phyloP scores from a whole-genome alignment of 92 coral and sea anemone species.

The Palythoa grandiflora region DNA sequence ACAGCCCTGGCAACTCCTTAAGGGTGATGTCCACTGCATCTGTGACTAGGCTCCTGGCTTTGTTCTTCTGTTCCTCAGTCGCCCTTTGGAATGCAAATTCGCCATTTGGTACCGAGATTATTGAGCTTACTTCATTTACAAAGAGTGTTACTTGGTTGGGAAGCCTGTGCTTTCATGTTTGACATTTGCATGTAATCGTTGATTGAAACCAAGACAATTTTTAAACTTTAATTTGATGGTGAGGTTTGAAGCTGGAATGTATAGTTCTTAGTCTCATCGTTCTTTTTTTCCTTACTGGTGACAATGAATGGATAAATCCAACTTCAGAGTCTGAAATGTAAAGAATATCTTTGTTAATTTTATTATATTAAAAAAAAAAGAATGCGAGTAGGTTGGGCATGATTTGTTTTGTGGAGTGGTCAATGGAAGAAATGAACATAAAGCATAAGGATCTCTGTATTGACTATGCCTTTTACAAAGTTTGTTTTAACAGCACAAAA shows the following conservation, averaged over 20 bases:
- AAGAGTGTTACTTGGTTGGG: slow-evolving; percentile 21
- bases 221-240: slow-evolving; percentile 5
- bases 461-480: slow-evolving; percentile 21
- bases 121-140: slow-evolving; percentile 17
- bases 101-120: background rate
- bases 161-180: slow-evolving; percentile 39
- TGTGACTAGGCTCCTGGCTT: slow-evolving; percentile 1
- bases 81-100: slow-evolving; percentile 25
- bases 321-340: slow-evolving; percentile 27
- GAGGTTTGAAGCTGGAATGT: slow-evolving; percentile 41
- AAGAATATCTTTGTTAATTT: background rate
- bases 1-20: slow-evolving; percentile 8
- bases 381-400: slow-evolving; percentile 16
- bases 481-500: slow-evolving; percentile 21
- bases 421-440: slow-evolving; percentile 3
- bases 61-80: slow-evolving; percentile 13
- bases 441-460: slow-evolving; percentile 1
- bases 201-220: slow-evolving; percentile 40
- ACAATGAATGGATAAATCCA: slow-evolving; percentile 30
- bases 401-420: slow-evolving; percentile 6
- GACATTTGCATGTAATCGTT: slow-evolving; percentile 26
- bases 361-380: background rate
- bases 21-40: slow-evolving; percentile 19
- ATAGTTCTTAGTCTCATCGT: slow-evolving; percentile 6
- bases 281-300: slow-evolving; percentile 5